Percentiles rank a stretch among this genome's conserved stretches.
Evolutionary conservation across 2,113 vertebrate species (phyloP).

Genomic region (Osmerus mordax): DNA sequence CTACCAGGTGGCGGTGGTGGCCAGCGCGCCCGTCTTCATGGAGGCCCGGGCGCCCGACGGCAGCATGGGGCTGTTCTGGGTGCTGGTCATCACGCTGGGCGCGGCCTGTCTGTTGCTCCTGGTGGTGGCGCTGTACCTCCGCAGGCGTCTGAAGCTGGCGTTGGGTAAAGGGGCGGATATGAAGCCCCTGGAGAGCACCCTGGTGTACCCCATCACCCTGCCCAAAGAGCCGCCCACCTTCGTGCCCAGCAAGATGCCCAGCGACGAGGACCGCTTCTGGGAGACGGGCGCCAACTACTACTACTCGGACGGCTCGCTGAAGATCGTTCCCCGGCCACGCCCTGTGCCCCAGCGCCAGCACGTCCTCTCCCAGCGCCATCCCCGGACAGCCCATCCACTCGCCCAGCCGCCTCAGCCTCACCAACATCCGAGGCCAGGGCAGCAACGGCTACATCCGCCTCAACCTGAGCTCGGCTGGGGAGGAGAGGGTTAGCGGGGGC

Average conservation of each 20-base stretch:
- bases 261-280: constrained; percentile 88
- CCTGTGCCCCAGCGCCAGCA: constrained; percentile 75
- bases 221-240: constrained; percentile 90
- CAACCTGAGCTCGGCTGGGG: constrained; percentile 79
- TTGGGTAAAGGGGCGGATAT: constrained; percentile 81
- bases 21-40: constrained; percentile 76
- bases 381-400: constrained; percentile 92
- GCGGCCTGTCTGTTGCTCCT: constrained; percentile 83
- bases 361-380: constrained; percentile 78
- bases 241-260: constrained; percentile 81
- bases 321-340: constrained; percentile 96
- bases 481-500: constrained; percentile 79
- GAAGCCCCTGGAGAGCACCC: constrained; percentile 86
- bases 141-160: constrained; percentile 82
- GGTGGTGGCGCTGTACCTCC: constrained; percentile 81
- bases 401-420: constrained; percentile 87
- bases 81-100: constrained; percentile 85
- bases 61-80: constrained; percentile 88
- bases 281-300: constrained; percentile 90
- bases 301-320: constrained; percentile 92
- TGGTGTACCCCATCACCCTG: constrained; percentile 90
- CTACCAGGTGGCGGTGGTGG: constrained; percentile 82
- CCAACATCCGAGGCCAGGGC: constrained; percentile 83
- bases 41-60: constrained; percentile 83
- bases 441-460: constrained; percentile 97